phyloP scores from a whole-genome alignment of 2,888 invertebrate genomes.

The Ctena decussata region DNA sequence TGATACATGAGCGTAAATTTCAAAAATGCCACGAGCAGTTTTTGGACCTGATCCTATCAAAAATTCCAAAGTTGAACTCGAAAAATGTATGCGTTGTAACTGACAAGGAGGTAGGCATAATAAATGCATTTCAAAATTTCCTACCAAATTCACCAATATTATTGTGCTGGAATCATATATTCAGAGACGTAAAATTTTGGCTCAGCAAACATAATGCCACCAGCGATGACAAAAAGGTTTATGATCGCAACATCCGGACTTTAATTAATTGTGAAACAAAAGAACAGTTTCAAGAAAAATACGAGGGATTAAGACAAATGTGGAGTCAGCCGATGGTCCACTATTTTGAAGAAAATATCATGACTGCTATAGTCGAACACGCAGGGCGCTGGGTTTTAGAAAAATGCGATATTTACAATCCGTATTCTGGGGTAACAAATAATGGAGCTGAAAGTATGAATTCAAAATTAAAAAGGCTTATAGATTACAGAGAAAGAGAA shows the following conservation, averaged over 20 bases:
- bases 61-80: constrained; percentile 29
- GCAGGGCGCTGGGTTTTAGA: background rate
- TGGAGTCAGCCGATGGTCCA: constrained; percentile 20
- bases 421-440: constrained; percentile 47
- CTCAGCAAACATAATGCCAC: background rate
- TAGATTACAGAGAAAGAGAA: constrained; percentile 45
- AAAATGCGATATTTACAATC: constrained; percentile 11
- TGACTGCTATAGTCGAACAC: background rate
- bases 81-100: constrained; percentile 28
- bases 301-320: background rate
- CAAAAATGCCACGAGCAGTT: constrained; percentile 19
- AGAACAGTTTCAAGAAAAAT: constrained; percentile 11
- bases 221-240: background rate
- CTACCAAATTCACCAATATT: background rate
- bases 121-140: constrained; percentile 1
- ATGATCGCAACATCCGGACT: background rate
- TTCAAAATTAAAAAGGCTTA: constrained; percentile 41
- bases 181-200: background rate
- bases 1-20: constrained; percentile 21
- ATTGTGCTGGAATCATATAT: background rate
- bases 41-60: background rate
- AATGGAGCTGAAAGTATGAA: constrained; percentile 46
- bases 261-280: constrained; percentile 11
- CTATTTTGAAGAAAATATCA: constrained; percentile 8
- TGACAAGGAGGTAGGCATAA: constrained; percentile 43